These are phyloP conservation scores for Eulemur albifrons DNA, from an alignment of 2,797 vertebrate species.

Conservation along the genomic window DNA sequence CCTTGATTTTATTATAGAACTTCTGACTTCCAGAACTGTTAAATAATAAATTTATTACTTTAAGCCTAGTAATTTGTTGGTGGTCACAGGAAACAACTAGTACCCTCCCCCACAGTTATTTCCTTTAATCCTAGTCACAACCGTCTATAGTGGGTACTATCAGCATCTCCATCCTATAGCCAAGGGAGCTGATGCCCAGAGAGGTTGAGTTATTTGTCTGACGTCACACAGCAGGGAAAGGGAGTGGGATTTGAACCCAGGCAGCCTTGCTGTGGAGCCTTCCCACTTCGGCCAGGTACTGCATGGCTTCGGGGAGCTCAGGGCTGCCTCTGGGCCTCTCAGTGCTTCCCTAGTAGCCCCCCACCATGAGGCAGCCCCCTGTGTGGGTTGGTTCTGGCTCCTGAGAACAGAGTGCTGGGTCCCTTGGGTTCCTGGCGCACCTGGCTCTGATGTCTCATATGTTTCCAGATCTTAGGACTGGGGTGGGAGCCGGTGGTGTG, in stretches of 20 bases:
- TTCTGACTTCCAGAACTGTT: neutral
- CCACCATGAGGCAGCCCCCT: neutral
- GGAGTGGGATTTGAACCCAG: neutral
- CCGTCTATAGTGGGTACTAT: neutral
- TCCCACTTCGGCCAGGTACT: neutral
- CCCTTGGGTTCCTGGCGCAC: neutral
- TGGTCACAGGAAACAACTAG: neutral
- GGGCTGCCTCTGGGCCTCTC: neutral
- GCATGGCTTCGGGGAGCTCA: neutral
- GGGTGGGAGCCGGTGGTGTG: neutral
- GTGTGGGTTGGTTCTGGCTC: neutral
- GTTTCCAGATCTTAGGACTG: neutral
- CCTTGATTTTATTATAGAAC: neutral
- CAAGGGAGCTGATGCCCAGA: neutral
- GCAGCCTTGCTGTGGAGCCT: neutral
- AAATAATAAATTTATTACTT: neutral
- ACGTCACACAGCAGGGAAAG: neutral
- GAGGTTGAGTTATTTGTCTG: neutral
- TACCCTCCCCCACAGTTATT: neutral
- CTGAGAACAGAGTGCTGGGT: neutral
- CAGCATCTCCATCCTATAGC: neutral
- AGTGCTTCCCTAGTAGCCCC: neutral
- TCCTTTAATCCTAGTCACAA: neutral
- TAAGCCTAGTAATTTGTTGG: neutral
- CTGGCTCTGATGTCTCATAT: neutral